Evolutionary conservation across 2,888 invertebrate genomes (phyloP).

Genomic region (Athalia rosae): DNA sequence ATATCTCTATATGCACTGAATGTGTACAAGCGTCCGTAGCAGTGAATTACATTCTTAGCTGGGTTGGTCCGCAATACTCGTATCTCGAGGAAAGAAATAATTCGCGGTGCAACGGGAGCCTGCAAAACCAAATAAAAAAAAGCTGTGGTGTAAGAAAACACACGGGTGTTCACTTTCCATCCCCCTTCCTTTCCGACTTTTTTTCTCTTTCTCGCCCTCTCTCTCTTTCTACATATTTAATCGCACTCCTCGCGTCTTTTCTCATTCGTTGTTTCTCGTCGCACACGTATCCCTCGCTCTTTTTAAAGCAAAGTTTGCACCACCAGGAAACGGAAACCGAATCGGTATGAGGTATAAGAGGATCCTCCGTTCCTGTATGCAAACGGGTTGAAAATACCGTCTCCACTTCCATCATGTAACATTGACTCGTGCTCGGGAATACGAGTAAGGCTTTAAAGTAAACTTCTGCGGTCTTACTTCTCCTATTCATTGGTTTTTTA

Average conservation of each 20-base stretch:
- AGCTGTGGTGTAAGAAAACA: conserved; percentile 8
- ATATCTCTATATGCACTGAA: background rate
- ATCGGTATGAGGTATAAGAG: background rate
- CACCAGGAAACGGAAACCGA: background rate
- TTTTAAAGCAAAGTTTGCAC: conserved; percentile 34
- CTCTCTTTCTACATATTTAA: background rate
- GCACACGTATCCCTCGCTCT: background rate
- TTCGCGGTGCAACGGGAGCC: conserved; percentile 10
- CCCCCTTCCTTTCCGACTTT: conserved; percentile 1
- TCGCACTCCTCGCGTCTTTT: conserved; percentile 2
- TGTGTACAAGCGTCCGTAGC: background rate
- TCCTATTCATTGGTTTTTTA: background rate
- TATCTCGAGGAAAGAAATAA: conserved; percentile 37
- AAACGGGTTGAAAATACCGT: conserved; percentile 37
- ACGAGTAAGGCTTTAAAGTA: conserved; percentile 3
- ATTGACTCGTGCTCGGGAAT: conserved; percentile 13
- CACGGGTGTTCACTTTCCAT: conserved; percentile 14
- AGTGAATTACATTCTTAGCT: conserved; percentile 33
- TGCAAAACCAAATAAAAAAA: conserved; percentile 13
- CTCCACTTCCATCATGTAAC: background rate
- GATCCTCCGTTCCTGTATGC: conserved; percentile 5
- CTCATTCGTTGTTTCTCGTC: background rate
- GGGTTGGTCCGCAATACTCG: conserved; percentile 19
- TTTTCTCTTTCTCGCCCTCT: background rate
- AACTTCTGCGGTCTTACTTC: background rate